Evolutionary conservation across 2,888 invertebrate species (phyloP), one percentile per base, ranked within the genome.

Genomic region (Drosophila incognita): DNA sequence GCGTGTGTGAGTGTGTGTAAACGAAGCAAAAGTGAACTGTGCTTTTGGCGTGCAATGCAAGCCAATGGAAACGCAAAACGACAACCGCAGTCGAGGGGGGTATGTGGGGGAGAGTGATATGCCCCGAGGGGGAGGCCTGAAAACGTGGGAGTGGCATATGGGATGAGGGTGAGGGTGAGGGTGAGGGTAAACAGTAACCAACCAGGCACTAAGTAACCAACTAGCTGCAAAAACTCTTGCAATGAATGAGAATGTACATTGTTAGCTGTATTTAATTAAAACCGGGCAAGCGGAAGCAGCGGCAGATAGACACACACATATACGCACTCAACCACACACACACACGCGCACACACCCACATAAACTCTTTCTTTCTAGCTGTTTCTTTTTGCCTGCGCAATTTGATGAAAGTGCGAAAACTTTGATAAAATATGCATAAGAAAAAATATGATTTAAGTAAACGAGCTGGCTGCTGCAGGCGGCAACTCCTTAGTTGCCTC

Each of bases 181-280:
- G 46, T 15, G 38, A 18, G n/a, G 2, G 31, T 0, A 35, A 35
- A 35, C 35, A 35, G 35, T 54, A 63, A 73, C 33, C 52, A 42
- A 56, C 33, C 52, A 42, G 59, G 71, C 83, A 77, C 70, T 82
- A 77, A 81, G 87, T 79, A 87, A 87, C 72, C 79, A 87, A 79
- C 84, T 81, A 79, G 71, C 67, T 63, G 79, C 69, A 76, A 71
- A 74, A 86, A 82, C 71, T 79, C 67, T 68, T 31, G 76, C 79
- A 76, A 84, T 79, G 79, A 87, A 84, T 83, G 84, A 69, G 74
- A 81, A 79, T 82, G 76, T 69, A 84, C 87, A 84, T 82, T 82
- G 76, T 82, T 80, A 82, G 83, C 81, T 79, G 83, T 81, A 80
- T 81, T 81, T 81, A 81, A 82, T 81, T 81, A 81, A 81, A 79